Conservation (phyloP, 2,797 vertebrate species). For the Gallinago stenura region DNA sequence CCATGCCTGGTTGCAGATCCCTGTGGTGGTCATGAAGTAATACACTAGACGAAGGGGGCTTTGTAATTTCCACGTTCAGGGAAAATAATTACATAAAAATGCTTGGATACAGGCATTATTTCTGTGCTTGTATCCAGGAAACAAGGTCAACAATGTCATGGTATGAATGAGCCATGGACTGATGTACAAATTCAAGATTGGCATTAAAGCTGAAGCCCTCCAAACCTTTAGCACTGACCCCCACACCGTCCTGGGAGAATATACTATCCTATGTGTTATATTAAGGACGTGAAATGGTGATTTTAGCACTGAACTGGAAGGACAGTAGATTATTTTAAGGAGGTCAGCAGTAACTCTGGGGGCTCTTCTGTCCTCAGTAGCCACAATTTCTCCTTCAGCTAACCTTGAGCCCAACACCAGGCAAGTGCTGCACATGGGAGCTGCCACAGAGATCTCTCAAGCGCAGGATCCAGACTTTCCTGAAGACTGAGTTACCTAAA, state of each 20-base stretch:
- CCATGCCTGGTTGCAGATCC: background rate
- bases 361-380: background rate
- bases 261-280: background rate
- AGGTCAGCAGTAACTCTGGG: background rate
- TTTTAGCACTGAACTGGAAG: background rate
- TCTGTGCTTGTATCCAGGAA: background rate
- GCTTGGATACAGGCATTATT: background rate
- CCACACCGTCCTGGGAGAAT: background rate
- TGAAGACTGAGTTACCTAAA: background rate
- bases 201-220: background rate
- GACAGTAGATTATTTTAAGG: background rate
- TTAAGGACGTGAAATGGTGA: background rate
- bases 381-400: background rate
- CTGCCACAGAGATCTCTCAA: background rate
- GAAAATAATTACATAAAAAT: conserved; percentile 18
- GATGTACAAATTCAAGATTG: background rate
- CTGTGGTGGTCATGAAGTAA: background rate
- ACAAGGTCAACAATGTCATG: background rate
- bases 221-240: background rate
- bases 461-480: background rate
- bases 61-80: background rate
- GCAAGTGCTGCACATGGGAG: background rate
- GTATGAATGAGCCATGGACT: background rate
- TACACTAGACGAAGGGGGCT: background rate
- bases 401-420: background rate